Base-by-base conservation (phyloP, 1,140 invertebrate genomes). In the Nylanderia fulva region DNA sequence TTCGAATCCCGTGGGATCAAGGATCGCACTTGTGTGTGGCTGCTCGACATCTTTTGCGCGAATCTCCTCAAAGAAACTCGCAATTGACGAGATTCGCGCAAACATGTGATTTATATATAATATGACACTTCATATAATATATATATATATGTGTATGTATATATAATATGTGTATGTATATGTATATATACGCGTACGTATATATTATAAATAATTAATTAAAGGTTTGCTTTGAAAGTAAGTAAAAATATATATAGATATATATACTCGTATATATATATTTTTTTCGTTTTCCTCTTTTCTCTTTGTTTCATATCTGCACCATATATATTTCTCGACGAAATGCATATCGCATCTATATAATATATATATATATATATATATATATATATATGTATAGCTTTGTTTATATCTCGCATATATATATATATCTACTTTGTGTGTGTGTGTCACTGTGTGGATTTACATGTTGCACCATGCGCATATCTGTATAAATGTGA, bases 231-330 rank as follows among this genome's bases (percentile, higher is more conserved):
- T 88, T 92, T 88, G 86, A 93, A 93, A 92, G 88, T 93, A 93
- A 93, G 88, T 90, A 92, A 92, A 93, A 91, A 91, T 91, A 91
- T 92, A 91, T 92, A 86, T 87, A 88, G 68, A 90, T 88, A 90
- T 85, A 90, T 85, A 83, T 87, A 83, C 85, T 84, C 72, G 84
- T 89, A 85, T 90, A 87, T 90, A 84, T 89, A 87, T 88, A 88
- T 84, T 91, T 91, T 88, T 85, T 68, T 76, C 84, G 13, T 77
- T 84, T 87, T 89, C 64, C 52, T 85, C 83, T 69, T 85, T 86
- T 63, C 68, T 58, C 80, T 84, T 48, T 85, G 68, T 71, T 48
- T 74, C 56, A 29, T 80, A 21, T 61, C 42, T 68, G 58, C 45
- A 58, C 80, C 39, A 39, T 64, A 72, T 82, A 82, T 82, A 60